Evolutionary conservation across 1,140 invertebrate species (phyloP).

Genomic region (Aphelenchoides avenae): DNA sequence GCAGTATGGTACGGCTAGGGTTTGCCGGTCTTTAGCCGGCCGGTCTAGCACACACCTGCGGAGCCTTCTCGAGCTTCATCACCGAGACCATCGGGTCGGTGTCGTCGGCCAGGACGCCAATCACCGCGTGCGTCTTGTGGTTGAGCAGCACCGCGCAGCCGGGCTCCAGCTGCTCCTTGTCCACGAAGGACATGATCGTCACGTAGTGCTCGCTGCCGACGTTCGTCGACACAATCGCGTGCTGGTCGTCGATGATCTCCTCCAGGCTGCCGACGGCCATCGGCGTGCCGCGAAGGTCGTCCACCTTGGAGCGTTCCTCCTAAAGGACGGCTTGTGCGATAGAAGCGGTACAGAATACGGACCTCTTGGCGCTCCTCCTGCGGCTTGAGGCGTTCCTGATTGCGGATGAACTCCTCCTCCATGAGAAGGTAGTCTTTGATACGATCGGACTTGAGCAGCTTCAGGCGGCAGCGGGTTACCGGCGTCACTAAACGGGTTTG

Average conservation of each 20-base stretch:
- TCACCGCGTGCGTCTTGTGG: slow-evolving; percentile 96
- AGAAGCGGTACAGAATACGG: background rate
- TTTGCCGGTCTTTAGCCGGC: too few relatives aligned
- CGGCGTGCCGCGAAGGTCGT: slow-evolving; percentile 94
- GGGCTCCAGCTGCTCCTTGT: slow-evolving; percentile 97
- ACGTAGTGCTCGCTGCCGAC: slow-evolving; percentile 99
- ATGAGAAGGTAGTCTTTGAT: slow-evolving; percentile 98
- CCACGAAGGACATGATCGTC: slow-evolving; percentile 96
- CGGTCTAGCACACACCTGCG: slow-evolving; percentile 66
- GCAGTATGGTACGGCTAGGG: too few relatives aligned
- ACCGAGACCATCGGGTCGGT: slow-evolving; percentile 99
- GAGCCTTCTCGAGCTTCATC: slow-evolving; percentile 99
- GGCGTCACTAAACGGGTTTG: slow-evolving; percentile 73
- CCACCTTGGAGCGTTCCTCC: slow-evolving; percentile 87
- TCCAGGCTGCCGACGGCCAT: slow-evolving; percentile 99
- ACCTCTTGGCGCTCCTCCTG: slow-evolving; percentile 94
- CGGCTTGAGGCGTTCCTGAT: slow-evolving; percentile 93
- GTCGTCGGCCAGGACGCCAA: slow-evolving; percentile 95
- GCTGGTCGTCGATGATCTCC: slow-evolving; percentile 99
- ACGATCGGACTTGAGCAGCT: slow-evolving; percentile 87
- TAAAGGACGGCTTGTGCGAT: slow-evolving; percentile 17
- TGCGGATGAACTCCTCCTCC: slow-evolving; percentile 98
- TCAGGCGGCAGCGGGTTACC: slow-evolving; percentile 89
- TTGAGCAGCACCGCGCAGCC: slow-evolving; percentile 97
- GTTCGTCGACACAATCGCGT: slow-evolving; percentile 98